Conservation (phyloP, 2,797 vertebrate species). For the Pseudopleuronectes americanus region DNA sequence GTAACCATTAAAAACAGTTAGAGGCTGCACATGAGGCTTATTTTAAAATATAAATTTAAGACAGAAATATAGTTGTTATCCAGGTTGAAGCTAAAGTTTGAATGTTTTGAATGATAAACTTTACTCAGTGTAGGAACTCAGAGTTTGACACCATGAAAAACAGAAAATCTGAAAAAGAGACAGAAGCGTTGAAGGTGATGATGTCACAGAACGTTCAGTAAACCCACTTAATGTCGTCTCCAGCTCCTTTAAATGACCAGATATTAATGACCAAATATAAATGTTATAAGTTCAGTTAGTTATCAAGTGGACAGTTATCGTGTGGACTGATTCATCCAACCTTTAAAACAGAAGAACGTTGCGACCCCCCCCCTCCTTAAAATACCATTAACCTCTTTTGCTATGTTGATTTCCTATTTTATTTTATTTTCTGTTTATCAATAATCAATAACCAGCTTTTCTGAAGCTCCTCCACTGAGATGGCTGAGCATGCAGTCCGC, state of each 20-base stretch:
- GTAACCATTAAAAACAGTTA: neutral
- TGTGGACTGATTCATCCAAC: constrained; percentile 16
- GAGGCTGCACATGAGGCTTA: neutral
- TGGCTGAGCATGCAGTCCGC: constrained; percentile 81
- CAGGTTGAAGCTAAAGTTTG: neutral
- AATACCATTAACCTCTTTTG: constrained; percentile 51
- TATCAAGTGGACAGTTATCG: neutral
- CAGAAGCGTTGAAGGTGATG: neutral
- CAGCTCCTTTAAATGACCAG: constrained; percentile 6
- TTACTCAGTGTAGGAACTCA: too few species aligned
- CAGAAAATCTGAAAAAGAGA: neutral
- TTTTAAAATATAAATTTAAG: neutral
- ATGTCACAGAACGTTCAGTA: constrained; percentile 16
- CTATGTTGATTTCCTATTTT: constrained; percentile 22
- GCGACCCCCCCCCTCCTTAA: constrained; percentile 24
- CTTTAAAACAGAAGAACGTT: constrained; percentile 63
- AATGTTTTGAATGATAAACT: too few species aligned
- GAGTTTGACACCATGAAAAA: neutral
- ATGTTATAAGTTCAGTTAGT: neutral
- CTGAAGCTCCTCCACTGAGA: constrained; percentile 68
- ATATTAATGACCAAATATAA: neutral
- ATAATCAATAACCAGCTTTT: constrained; percentile 68
- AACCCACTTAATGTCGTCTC: constrained; percentile 5
- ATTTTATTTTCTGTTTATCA: constrained; percentile 38
- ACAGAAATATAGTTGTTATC: neutral